Base-by-base conservation (phyloP, 2,113 vertebrate genomes). In the Trogon melanurus region DNA sequence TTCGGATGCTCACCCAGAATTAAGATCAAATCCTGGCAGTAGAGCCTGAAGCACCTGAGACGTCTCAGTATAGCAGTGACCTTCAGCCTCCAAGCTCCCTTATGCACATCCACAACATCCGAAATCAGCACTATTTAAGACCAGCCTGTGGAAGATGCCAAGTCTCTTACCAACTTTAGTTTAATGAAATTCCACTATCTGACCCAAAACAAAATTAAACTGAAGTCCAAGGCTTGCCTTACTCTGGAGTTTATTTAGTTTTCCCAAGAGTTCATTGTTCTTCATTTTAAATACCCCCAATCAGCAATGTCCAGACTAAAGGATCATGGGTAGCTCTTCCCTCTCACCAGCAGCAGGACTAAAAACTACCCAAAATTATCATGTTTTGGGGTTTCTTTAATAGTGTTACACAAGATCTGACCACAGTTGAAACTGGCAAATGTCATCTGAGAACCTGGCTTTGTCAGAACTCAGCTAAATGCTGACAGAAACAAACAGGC, bases 81-180 rank as follows among this genome's bases (percentile, higher is more conserved):
- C 16, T 57, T 4, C 51, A 81, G 41, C 20, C 38, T 41, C 13
- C 9, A 26, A 11, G 29, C 54, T 61, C 47, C 21, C 2, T 61
- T 45, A 0, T 2, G 4, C 26, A 18, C 2, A 4, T 5, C 44
- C 11, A 4, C 25, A 20, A 18, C 2, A 4, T 5, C 48, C 11
- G 4, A 21, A 20, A 2, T 10, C 66, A 84, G 9, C 32, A 4
- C 17, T 25, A 5, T 19, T 6, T 25, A 48, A 17, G 22, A 32
- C 4, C n/a, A 48, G 26, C 6, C 22, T 22, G 16, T 3, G 5
- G 60, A 61, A 84, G 25, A 69, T 7, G 1, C 1, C 13, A 61
- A 53, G 9, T 27, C 26, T 65, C 23, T 36, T 44, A 38, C 3
- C 25, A 58, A 7, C 16, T 48, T 47, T 15, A 82, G 3, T 12